Conservation (phyloP, 2,113 vertebrate species). For the Charadrius vociferus region DNA sequence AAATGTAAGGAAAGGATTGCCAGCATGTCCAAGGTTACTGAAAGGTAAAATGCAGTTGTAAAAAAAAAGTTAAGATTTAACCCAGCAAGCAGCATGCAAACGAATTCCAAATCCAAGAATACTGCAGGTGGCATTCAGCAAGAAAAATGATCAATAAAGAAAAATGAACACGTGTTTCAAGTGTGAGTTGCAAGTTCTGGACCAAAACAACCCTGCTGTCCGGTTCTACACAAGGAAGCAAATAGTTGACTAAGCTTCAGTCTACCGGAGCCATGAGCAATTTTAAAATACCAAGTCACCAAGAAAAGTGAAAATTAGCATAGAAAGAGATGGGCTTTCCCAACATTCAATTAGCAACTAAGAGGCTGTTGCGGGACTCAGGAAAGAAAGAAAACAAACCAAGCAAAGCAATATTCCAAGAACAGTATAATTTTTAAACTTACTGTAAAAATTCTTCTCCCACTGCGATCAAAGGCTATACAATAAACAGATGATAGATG, state of each 20-base stretch:
- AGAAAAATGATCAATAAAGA: neutral
- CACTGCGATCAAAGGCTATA: slow-evolving; percentile 94
- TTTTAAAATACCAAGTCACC: neutral
- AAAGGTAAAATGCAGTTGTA: neutral
- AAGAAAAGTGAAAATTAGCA: neutral
- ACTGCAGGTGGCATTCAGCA: neutral
- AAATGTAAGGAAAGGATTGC: neutral
- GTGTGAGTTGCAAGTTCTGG: neutral
- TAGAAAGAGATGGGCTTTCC: neutral
- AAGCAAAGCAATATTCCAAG: neutral
- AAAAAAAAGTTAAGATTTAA: neutral
- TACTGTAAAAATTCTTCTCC: slow-evolving; percentile 95
- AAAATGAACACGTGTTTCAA: neutral
- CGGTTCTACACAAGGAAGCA: neutral
- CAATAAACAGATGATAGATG: slow-evolving; percentile 98
- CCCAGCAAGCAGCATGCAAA: neutral
- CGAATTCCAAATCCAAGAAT: neutral
- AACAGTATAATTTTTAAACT: slow-evolving; percentile 36
- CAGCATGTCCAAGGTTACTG: neutral
- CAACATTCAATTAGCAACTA: neutral
- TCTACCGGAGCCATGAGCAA: neutral
- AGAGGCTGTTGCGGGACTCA: neutral
- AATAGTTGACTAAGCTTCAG: neutral
- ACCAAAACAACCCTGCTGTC: neutral
- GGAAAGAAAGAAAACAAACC: neutral